A percentile compares a stretch with the other conserved stretches of the same genome.
phyloP scores from a whole-genome alignment of 2,888 invertebrate species.

The Candidula unifasciata region DNA sequence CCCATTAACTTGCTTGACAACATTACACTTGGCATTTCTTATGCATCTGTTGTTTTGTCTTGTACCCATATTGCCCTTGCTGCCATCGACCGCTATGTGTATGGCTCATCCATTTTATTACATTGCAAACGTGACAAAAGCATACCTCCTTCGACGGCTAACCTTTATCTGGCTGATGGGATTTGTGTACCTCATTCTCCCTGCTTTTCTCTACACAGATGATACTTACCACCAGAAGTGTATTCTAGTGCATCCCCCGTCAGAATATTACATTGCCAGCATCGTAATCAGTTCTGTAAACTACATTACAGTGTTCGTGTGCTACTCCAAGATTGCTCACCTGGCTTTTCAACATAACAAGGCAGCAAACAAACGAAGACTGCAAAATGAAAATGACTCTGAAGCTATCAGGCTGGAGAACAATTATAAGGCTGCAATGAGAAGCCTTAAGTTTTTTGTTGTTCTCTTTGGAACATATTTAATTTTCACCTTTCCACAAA shows the following conservation, averaged over 20 bases:
- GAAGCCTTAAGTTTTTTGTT: constrained; percentile 9
- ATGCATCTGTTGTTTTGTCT: not conserved
- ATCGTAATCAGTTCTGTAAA: not conserved
- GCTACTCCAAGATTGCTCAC: constrained; percentile 7
- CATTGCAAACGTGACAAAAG: constrained; percentile 4
- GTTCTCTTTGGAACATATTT: constrained; percentile 25
- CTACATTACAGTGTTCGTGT: not conserved
- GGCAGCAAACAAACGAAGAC: not conserved
- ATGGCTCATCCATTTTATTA: constrained; percentile 16
- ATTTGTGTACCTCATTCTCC: not conserved
- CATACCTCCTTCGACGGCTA: not conserved
- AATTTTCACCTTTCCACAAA: not conserved
- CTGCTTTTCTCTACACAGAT: not conserved
- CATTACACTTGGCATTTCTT: not conserved
- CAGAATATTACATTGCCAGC: not conserved
- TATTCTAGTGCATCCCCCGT: not conserved
- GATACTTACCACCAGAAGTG: constrained; percentile 9
- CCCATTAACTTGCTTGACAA: not conserved
- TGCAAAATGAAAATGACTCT: not conserved
- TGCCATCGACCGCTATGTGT: constrained; percentile 35
- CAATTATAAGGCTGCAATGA: not conserved
- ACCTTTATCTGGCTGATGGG: not conserved
- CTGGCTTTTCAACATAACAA: constrained; percentile 23
- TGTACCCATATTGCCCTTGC: constrained; percentile 12
- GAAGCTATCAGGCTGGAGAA: not conserved